Evolutionary conservation across 92 coral and sea anemone species (phyloP), one percentile per base, ranked within the genome.

Genomic region (Palythoa caribaeorum): DNA sequence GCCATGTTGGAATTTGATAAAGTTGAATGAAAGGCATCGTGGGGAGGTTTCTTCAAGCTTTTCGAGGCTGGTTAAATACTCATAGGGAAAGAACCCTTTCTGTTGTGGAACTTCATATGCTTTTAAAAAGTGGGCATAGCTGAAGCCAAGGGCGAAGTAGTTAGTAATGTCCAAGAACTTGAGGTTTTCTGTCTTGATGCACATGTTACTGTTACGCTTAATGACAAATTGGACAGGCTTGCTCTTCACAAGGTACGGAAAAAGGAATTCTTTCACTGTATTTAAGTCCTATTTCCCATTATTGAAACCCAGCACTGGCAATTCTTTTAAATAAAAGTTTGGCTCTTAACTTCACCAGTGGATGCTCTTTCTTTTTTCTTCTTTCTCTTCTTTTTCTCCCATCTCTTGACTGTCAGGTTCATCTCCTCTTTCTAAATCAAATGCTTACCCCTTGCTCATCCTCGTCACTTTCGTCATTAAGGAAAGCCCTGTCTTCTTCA

Each of bases 51-150:
- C 71, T 7, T 90, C 15, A 0, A 90, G 63, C 73, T 90, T 86
- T 3, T 86, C 93, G 0, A 90, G 73, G 8, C 90, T 78, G 28
- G 71, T 78, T 55, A 90, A 38, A 87, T 87, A 90, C 52, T 92
- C 90, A 69, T 92, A 92, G 4, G 94, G 90, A 69, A 92, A 92
- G 57, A 88, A 89, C 6, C 92, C 89, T 84, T 89, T 89, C 3
- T 80, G 9, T 3, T 57, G 63, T 0, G 63, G 63, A 3, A 13
- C 9, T 3, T 57, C 17, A 15, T 57, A 57, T 21, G 93, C 91
- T 69, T 91, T 87, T 0, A 91, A 86, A 37, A 91, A 91, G 86
- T 83, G 57, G 75, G 51, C 89, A 76, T 91, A 91, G 50, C 73
- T 87, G 80, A 87, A 91, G 8, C 91, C 93, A 17, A 91, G 93